These are phyloP conservation scores for Zaprionus africanus DNA, from an alignment of 1,140 invertebrate genomes.

Conservation along the genomic window DNA sequence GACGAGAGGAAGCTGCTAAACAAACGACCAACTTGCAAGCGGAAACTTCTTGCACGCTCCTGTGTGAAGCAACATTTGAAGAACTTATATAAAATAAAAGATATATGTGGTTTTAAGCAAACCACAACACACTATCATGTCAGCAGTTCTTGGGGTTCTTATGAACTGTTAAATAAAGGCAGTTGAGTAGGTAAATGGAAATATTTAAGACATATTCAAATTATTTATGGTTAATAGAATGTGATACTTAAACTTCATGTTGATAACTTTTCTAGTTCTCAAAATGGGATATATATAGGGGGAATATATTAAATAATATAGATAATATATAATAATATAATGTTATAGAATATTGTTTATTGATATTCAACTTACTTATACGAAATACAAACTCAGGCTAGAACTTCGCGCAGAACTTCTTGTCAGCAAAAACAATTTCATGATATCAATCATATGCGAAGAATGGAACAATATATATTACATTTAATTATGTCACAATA, in stretches of 20 bases:
- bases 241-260: background rate
- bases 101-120: background rate
- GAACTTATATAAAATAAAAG: background rate
- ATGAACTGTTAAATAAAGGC: background rate
- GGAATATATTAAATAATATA: too few relatives aligned
- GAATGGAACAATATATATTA: too few relatives aligned
- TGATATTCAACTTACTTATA: too few relatives aligned
- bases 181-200: background rate
- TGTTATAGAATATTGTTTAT: too few relatives aligned
- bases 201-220: background rate
- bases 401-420: too few relatives aligned
- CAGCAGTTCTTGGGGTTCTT: rapidly evolving
- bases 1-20: background rate
- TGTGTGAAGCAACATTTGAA: background rate
- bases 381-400: too few relatives aligned
- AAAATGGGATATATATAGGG: background rate
- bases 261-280: background rate
- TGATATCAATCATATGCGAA: too few relatives aligned
- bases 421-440: too few relatives aligned
- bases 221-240: background rate
- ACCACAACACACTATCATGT: background rate
- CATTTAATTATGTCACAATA: too few relatives aligned
- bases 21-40: conserved; percentile 17
- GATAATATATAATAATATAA: too few relatives aligned
- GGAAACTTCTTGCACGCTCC: background rate